These are phyloP conservation scores for Trachymyrmex cornetzi DNA, from an alignment of 1,140 invertebrate genomes.

Conservation along the genomic window DNA sequence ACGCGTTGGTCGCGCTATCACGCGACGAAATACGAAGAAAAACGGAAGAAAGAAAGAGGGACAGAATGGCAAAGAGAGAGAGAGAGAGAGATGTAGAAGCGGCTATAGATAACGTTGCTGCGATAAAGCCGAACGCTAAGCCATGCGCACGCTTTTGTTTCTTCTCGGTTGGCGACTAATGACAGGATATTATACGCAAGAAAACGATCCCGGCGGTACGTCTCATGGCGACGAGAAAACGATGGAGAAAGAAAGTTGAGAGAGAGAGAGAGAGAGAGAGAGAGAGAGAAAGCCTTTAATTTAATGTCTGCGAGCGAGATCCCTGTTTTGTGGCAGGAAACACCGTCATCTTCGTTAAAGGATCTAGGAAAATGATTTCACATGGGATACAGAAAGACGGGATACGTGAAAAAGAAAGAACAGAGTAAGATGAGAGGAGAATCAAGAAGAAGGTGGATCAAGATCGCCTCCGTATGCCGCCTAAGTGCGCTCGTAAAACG, in stretches of 20 bases:
- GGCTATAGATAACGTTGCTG: slow-evolving; percentile 56
- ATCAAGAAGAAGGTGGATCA: background rate
- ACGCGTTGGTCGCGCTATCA: slow-evolving; percentile 60
- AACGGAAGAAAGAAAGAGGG: background rate
- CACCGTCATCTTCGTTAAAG: slow-evolving; percentile 64
- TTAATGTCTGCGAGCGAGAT: slow-evolving; percentile 53
- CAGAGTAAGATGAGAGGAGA: background rate
- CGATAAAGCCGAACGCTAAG: slow-evolving; percentile 56
- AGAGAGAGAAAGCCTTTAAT: slow-evolving; percentile 44
- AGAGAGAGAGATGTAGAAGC: slow-evolving; percentile 6
- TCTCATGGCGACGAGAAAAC: slow-evolving; percentile 19
- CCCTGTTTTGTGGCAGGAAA: slow-evolving; percentile 23
- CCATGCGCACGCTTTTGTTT: slow-evolving; percentile 55
- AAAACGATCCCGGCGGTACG: slow-evolving; percentile 65
- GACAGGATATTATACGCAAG: slow-evolving; percentile 72
- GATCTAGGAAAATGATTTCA: slow-evolving; percentile 44
- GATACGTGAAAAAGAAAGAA: background rate
- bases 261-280: background rate
- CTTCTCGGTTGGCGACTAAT: slow-evolving; percentile 70
- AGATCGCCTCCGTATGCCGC: slow-evolving; percentile 33
- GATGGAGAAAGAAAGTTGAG: slow-evolving; percentile 32
- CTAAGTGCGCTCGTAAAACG: slow-evolving; percentile 63
- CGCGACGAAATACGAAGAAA: slow-evolving; percentile 44
- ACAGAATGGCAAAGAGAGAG: background rate
- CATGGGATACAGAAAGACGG: background rate